Conservation (phyloP, 1,140 invertebrate genomes). For the Chelonus insularis region DNA sequence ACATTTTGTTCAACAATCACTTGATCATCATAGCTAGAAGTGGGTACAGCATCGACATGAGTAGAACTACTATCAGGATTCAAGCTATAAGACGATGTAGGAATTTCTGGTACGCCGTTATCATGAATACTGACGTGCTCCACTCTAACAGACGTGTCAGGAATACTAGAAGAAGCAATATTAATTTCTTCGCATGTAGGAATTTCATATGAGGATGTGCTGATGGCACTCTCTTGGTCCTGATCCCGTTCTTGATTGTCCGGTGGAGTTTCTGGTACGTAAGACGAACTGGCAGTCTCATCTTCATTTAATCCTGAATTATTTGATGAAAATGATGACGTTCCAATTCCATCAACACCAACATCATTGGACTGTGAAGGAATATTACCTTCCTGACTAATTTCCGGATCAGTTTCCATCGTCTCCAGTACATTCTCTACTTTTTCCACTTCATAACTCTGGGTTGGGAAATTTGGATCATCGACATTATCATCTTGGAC, state of each 20-base stretch:
- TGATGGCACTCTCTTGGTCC: constrained; percentile 58
- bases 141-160: constrained; percentile 45
- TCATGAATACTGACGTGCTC: constrained; percentile 54
- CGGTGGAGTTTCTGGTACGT: constrained; percentile 57
- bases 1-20: constrained; percentile 53
- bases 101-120: constrained; percentile 54
- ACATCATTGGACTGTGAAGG: constrained; percentile 57
- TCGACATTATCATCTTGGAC: constrained; percentile 43
- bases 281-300: constrained; percentile 56
- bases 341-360: constrained; percentile 53
- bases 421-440: constrained; percentile 43
- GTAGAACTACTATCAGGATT: constrained; percentile 52
- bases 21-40: constrained; percentile 53
- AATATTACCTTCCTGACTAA: constrained; percentile 53
- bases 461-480: constrained; percentile 53
- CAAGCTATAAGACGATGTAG: constrained; percentile 53
- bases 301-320: constrained; percentile 53
- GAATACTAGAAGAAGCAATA: constrained; percentile 53
- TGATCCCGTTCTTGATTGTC: constrained; percentile 57
- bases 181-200: constrained; percentile 56
- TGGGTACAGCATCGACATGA: constrained; percentile 47
- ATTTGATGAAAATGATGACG: constrained; percentile 47
- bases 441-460: constrained; percentile 54
- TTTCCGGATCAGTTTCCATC: constrained; percentile 47
- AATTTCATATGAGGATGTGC: constrained; percentile 58